Evolutionary conservation across 2,113 vertebrate species (phyloP).

Genomic region (Macheiramphus alcinus): DNA sequence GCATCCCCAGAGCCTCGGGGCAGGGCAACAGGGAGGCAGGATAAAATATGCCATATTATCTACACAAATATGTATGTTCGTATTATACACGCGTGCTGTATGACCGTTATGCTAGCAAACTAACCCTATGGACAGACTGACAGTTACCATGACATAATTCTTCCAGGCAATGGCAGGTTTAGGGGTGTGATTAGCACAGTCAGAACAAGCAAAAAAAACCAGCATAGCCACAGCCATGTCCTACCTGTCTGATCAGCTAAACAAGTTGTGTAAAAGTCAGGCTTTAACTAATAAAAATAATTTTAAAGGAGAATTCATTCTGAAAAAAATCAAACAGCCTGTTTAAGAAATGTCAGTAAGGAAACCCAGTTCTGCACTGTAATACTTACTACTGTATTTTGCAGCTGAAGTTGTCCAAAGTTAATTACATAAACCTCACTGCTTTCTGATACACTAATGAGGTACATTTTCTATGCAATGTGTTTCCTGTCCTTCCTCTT

Average conservation of each 20-base stretch:
- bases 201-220: background rate
- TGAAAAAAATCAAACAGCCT: background rate
- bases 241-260: background rate
- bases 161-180: background rate
- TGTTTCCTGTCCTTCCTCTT: background rate
- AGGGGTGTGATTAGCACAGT: background rate
- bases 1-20: too few species aligned
- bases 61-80: accelerated
- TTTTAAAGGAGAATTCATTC: background rate
- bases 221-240: background rate
- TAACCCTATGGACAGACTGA: background rate
- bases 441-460: background rate
- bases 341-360: background rate
- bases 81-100: too few species aligned
- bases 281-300: background rate
- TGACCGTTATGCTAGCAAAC: background rate
- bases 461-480: background rate
- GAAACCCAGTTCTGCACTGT: background rate
- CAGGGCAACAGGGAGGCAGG: background rate
- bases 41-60: background rate
- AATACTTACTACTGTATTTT: background rate
- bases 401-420: background rate
- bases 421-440: background rate
- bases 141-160: accelerated
- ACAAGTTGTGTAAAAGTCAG: background rate